Percentiles rank a stretch among this genome's conserved stretches.
phyloP scores from a whole-genome alignment of 2,888 invertebrate genomes.

The Drosophila tanythrix region DNA sequence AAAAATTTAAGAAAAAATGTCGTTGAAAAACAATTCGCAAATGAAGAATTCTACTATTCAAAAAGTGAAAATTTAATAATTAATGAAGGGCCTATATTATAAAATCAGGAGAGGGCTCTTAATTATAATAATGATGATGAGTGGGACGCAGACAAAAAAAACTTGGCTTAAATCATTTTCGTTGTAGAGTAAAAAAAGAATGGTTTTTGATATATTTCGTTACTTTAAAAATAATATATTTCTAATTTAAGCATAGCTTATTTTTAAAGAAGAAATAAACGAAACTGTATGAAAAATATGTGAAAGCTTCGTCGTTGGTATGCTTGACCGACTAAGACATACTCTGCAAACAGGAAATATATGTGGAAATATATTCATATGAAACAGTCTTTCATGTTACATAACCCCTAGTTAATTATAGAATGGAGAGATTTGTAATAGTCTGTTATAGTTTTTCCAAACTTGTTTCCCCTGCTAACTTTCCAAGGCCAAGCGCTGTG shows the following conservation, averaged over 20 bases:
- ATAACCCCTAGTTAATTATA: background rate
- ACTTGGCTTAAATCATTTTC: background rate
- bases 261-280: background rate
- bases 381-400: background rate
- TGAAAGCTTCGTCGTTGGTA: background rate
- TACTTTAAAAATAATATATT: background rate
- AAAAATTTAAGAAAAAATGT: background rate
- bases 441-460: background rate
- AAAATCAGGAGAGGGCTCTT: background rate
- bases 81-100: background rate
- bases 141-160: background rate
- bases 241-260: background rate
- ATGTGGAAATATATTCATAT: background rate
- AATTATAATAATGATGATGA: background rate
- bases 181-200: background rate
- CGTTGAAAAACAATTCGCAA: background rate
- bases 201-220: background rate
- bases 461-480: conserved; percentile 5
- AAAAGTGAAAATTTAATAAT: background rate
- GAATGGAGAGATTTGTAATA: background rate
- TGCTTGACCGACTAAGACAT: background rate
- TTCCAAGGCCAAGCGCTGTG: conserved; percentile 28
- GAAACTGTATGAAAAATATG: background rate
- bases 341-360: background rate
- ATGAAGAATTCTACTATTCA: background rate